A percentile compares a stretch with the other conserved stretches of the same genome.
Conservation (phyloP, 2,888 invertebrate genomes). For the Ariolimax columbianus region DNA sequence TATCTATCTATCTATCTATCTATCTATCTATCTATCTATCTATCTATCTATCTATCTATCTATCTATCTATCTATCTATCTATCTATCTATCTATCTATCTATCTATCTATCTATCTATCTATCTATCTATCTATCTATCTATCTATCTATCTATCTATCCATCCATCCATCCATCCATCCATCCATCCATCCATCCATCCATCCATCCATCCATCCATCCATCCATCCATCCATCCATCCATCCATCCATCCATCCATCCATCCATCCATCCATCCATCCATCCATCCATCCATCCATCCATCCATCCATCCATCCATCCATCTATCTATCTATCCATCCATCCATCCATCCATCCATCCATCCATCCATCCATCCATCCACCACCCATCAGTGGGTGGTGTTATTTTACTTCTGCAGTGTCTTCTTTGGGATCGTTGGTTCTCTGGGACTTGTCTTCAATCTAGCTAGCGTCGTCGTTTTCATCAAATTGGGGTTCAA, state of each 20-base stretch:
- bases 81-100: constrained; percentile 14
- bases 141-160: too few relatives aligned
- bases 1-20: too few relatives aligned
- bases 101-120: neutral
- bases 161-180: too few relatives aligned
- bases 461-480: neutral
- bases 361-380: too few relatives aligned
- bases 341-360: too few relatives aligned
- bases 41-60: constrained; percentile 14
- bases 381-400: neutral
- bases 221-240: too few relatives aligned
- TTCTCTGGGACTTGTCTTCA: neutral
- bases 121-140: neutral
- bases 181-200: neutral
- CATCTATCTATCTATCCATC: too few relatives aligned
- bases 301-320: too few relatives aligned
- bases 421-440: neutral
- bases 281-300: too few relatives aligned
- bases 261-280: too few relatives aligned
- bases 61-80: constrained; percentile 14
- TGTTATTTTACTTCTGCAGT: neutral
- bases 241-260: too few relatives aligned
- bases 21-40: constrained; percentile 8
- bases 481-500: neutral
- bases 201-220: too few relatives aligned